These are phyloP conservation scores for Apogon talboti DNA, from an alignment of 2,797 vertebrate genomes.

Conservation along the genomic window DNA sequence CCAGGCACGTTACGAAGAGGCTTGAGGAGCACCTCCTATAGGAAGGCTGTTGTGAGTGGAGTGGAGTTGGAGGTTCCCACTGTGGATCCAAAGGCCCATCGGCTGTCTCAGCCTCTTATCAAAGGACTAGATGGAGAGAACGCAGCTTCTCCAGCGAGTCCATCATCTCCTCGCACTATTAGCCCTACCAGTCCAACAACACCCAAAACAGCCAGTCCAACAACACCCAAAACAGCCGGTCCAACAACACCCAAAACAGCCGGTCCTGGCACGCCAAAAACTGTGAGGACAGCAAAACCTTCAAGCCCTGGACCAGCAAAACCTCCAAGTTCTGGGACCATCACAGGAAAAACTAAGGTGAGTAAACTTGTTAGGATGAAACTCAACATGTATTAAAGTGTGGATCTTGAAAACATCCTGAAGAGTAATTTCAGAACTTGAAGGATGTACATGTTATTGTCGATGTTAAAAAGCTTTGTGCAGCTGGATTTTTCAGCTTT, in stretches of 20 bases:
- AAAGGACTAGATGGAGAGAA: constrained; percentile 84
- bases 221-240: constrained; percentile 16
- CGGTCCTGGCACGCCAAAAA: constrained; percentile 33
- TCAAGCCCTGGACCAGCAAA: constrained; percentile 74
- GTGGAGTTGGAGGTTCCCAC: constrained; percentile 81
- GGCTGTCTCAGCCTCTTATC: constrained; percentile 83
- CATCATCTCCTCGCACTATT: constrained; percentile 14
- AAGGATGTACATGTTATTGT: too few species aligned
- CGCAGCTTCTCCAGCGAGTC: constrained; percentile 66
- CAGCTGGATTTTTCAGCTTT: too few species aligned
- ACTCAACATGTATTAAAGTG: not conserved
- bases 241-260: not conserved
- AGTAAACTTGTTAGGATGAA: constrained; percentile 40
- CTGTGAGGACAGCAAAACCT: constrained; percentile 56
- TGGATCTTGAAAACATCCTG: too few species aligned
- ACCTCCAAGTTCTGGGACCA: constrained; percentile 74
- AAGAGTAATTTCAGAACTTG: too few species aligned
- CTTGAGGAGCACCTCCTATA: constrained; percentile 93
- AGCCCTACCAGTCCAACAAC: constrained; percentile 15
- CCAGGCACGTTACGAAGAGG: constrained; percentile 85
- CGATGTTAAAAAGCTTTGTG: too few species aligned
- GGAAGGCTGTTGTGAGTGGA: constrained; percentile 91
- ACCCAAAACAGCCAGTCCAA: constrained; percentile 12
- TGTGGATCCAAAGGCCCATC: constrained; percentile 80
- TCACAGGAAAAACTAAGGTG: constrained; percentile 84